A percentile compares a stretch with the other conserved stretches of the same genome.
Evolutionary conservation across 1,140 invertebrate species (phyloP).

Genomic region (Bombus difficillimus): DNA sequence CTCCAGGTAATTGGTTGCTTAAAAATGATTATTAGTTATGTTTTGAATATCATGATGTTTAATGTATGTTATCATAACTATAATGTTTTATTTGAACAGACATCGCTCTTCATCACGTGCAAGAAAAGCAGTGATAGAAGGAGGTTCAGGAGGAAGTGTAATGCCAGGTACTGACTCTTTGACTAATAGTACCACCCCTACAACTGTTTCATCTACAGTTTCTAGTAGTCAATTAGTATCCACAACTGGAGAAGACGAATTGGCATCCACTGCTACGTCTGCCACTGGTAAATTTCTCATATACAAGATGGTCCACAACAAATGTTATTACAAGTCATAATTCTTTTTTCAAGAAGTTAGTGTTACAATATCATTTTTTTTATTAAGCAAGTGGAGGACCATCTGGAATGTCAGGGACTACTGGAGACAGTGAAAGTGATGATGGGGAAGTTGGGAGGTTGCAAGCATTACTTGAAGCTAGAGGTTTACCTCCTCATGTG

Average conservation of each 20-base stretch:
- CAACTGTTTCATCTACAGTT: constrained; percentile 74
- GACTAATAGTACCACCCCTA: constrained; percentile 74
- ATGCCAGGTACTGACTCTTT: constrained; percentile 79
- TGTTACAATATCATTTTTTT: constrained; percentile 40
- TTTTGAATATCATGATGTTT: background rate
- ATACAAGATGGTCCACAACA: background rate
- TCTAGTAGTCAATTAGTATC: constrained; percentile 72
- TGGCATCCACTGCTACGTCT: constrained; percentile 73
- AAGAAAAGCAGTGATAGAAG: constrained; percentile 81
- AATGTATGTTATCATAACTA: background rate
- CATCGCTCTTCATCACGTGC: constrained; percentile 85
- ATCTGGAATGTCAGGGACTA: constrained; percentile 78
- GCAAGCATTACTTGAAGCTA: constrained; percentile 95
- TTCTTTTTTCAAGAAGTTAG: background rate
- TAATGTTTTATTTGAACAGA: constrained; percentile 65
- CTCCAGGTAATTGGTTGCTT: constrained; percentile 82
- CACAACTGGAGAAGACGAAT: constrained; percentile 76
- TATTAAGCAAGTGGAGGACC: constrained; percentile 75
- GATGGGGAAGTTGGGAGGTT: constrained; percentile 94
- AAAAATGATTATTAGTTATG: background rate
- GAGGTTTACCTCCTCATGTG: constrained; percentile 96
- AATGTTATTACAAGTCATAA: background rate
- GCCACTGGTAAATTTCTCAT: constrained; percentile 69
- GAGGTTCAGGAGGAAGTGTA: constrained; percentile 71
- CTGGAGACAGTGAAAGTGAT: constrained; percentile 86